phyloP scores from a whole-genome alignment of 2,888 invertebrate species.

The Serrognathus titanus region DNA sequence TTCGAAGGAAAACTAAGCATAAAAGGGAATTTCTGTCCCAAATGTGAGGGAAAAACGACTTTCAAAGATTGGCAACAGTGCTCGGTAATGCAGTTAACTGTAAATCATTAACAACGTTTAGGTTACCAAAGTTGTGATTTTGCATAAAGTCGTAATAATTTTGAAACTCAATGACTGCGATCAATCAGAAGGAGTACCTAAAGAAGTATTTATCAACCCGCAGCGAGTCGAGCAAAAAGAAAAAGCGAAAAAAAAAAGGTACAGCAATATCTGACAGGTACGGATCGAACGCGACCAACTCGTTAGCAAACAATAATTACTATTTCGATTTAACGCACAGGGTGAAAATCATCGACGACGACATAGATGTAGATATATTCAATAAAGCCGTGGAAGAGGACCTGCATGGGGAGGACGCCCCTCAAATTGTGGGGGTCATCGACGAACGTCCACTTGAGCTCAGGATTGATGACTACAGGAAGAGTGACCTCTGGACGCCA shows the following conservation, averaged over 20 bases:
- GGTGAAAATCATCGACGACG: constrained; percentile 84
- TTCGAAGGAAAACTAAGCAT: too few relatives aligned
- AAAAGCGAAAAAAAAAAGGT: constrained; percentile 55
- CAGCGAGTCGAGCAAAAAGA: constrained; percentile 63
- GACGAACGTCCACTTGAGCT: constrained; percentile 76
- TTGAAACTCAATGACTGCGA: constrained; percentile 34
- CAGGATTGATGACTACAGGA: constrained; percentile 41
- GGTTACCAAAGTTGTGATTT: too few relatives aligned
- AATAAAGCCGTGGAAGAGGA: constrained; percentile 66
- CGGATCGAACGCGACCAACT: constrained; percentile 6
- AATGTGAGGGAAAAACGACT: too few relatives aligned
- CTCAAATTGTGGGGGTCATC: constrained; percentile 82
- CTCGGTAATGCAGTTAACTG: too few relatives aligned
- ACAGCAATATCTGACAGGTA: constrained; percentile 30
- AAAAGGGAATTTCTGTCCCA: too few relatives aligned
- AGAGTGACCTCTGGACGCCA: constrained; percentile 42
- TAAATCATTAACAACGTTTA: too few relatives aligned
- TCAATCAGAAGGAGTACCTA: constrained; percentile 75
- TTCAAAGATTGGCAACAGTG: too few relatives aligned
- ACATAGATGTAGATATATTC: constrained; percentile 62
- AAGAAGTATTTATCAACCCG: constrained; percentile 70
- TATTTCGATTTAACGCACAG: constrained; percentile 47
- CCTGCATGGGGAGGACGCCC: constrained; percentile 80
- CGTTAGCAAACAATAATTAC: neutral
- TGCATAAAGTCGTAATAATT: neutral